Conservation (phyloP, 2,113 vertebrate species). For the Charina bottae region DNA sequence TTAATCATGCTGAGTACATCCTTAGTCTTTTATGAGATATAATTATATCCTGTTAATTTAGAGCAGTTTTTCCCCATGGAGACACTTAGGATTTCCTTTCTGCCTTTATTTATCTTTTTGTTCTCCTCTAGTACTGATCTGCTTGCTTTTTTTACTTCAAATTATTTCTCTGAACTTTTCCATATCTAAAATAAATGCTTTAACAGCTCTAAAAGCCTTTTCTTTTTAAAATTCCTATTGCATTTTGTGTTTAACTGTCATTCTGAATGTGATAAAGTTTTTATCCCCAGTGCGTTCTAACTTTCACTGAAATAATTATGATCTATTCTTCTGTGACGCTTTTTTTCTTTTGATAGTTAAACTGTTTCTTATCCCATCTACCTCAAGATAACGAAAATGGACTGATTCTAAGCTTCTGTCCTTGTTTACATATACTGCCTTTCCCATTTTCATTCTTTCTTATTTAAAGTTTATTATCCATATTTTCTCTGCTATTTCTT, state of each 20-base stretch:
- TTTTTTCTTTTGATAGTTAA: background rate
- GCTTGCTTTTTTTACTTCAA: background rate
- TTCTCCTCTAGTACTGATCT: background rate
- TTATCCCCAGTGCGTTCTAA: background rate
- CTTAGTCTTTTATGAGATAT: background rate
- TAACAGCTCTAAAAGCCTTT: background rate
- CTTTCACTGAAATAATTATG: background rate
- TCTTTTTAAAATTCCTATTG: background rate
- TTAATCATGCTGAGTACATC: background rate
- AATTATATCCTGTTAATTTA: background rate
- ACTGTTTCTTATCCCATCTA: background rate
- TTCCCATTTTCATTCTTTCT: background rate
- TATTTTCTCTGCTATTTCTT: background rate
- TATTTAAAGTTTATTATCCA: background rate
- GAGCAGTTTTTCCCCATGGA: background rate
- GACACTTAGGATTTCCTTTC: background rate
- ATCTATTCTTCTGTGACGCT: background rate
- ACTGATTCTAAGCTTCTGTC: background rate
- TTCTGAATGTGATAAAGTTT: background rate
- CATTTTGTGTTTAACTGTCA: background rate
- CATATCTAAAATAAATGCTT: background rate
- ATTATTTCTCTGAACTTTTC: background rate
- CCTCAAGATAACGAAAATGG: background rate
- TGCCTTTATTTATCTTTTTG: background rate
- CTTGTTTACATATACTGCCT: background rate